A percentile compares a stretch with the other conserved stretches of the same genome.
Conservation (phyloP, 1,140 invertebrate genomes). For the Apis dorsata region DNA sequence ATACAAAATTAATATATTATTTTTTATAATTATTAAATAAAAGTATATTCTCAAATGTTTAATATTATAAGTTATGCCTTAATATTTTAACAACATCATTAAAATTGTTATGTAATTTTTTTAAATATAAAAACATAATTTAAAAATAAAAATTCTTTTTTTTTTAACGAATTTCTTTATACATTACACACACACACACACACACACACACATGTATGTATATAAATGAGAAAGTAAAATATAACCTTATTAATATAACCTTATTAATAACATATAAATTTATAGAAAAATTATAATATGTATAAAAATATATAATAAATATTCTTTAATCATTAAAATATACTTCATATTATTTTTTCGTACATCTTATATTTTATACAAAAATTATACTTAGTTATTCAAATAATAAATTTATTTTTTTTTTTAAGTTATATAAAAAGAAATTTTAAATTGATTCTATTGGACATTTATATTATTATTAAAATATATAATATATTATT, state of each 20-base stretch:
- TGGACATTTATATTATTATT: background rate
- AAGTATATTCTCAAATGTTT: background rate
- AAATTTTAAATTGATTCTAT: background rate
- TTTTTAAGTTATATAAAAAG: background rate
- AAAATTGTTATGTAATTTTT: background rate
- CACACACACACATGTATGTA: background rate
- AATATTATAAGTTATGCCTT: background rate
- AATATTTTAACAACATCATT: background rate
- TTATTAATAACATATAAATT: too few relatives aligned
- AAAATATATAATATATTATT: background rate
- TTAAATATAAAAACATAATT: background rate
- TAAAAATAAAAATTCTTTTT: background rate
- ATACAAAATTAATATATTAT: background rate
- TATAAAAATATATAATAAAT: background rate
- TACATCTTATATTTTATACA: background rate
- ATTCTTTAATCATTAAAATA: background rate
- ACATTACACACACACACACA: background rate
- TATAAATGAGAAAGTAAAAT: background rate
- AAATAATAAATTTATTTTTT: background rate
- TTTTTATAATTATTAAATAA: background rate
- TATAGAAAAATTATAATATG: too few relatives aligned
- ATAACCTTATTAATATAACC: too few relatives aligned
- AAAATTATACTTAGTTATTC: background rate
- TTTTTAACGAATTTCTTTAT: background rate
- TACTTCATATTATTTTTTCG: background rate